Base-by-base conservation (phyloP, 2,888 invertebrate species). In the Dasypolia templi region DNA sequence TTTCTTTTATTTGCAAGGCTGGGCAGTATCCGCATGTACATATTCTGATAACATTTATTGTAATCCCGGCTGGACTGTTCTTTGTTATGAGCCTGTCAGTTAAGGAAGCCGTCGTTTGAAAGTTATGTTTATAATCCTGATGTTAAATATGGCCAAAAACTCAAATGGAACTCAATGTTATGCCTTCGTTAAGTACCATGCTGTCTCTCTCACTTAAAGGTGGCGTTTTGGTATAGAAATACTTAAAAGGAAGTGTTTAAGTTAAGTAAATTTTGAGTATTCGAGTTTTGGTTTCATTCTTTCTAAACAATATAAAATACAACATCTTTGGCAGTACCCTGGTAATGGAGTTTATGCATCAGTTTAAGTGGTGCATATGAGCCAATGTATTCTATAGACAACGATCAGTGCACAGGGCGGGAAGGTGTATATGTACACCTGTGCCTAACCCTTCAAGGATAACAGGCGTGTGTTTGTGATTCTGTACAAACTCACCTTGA, bases 11-110 rank as follows among this genome's bases (percentile, higher is more conserved):
- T 66, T 58, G 56, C 66, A 58, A 65, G 46, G 26, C 56, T 73
- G 79, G 78, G 26, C 63, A 44, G 26, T 46, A 29, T 72, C 26
- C 49, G 51, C 35, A 19, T 65, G 65, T 71, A 63, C 26, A 6
- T 65, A 53, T 22, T 39, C 61, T 29, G 72, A 72, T 77, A 72
- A 44, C 19, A 62, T 56, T 72, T 42, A 78, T 78, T 55, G 42
- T 79, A 46, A 79, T 73, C 72, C 72, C 61, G 4, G 1, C 65
- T 26, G 59, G 62, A 19, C 65, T 44, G 73, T 35, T 63, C 55
- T 66, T 72, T 77, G 46, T 77, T 22, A 71, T 46, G 53, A 55
- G 42, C 22, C 53, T 78, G 72, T 35, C 78, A 71, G 63, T 72
- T 65, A 59, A 58, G 72, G 69, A 78, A 72, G 46, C 71, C 53